These are phyloP conservation scores for Intellagama lesueurii DNA, from an alignment of 2,797 vertebrate species.

Conservation along the genomic window DNA sequence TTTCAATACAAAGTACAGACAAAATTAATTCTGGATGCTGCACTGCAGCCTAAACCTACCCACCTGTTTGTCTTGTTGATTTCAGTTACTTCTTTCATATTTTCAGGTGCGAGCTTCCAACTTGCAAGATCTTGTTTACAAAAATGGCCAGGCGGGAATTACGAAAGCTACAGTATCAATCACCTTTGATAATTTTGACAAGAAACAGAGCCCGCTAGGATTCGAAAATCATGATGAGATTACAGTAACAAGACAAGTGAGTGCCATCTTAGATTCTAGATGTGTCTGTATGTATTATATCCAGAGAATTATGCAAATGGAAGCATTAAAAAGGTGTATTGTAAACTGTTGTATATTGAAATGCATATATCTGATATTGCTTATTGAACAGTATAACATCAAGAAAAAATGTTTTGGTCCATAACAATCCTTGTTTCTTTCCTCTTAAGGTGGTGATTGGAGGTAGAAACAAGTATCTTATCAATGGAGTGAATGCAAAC, in stretches of 20 bases:
- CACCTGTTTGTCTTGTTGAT: neutral
- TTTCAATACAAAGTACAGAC: neutral
- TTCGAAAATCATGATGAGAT: slow-evolving; percentile 94
- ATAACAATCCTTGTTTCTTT: neutral
- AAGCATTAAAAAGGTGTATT: neutral
- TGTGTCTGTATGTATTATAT: neutral
- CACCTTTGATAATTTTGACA: slow-evolving; percentile 95
- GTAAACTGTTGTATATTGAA: neutral
- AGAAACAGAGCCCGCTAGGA: slow-evolving; percentile 92
- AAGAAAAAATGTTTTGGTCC: neutral
- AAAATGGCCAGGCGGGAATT: slow-evolving; percentile 94
- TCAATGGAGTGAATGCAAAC: slow-evolving; percentile 92
- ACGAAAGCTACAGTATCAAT: slow-evolving; percentile 93
- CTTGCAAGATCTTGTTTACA: slow-evolving; percentile 95
- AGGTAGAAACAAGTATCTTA: slow-evolving; percentile 94
- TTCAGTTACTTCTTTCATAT: neutral
- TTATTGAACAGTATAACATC: neutral
- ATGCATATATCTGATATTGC: neutral
- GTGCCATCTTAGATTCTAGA: slow-evolving; percentile 32
- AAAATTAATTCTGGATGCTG: neutral
- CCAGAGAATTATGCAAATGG: neutral
- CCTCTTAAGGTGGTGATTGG: slow-evolving; percentile 87
- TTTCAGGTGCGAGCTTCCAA: slow-evolving; percentile 91
- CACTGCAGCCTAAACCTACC: neutral
- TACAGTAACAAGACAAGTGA: slow-evolving; percentile 92